These are phyloP conservation scores for Adoxophyes honmai DNA, from an alignment of 1,140 invertebrate genomes.

Conservation along the genomic window DNA sequence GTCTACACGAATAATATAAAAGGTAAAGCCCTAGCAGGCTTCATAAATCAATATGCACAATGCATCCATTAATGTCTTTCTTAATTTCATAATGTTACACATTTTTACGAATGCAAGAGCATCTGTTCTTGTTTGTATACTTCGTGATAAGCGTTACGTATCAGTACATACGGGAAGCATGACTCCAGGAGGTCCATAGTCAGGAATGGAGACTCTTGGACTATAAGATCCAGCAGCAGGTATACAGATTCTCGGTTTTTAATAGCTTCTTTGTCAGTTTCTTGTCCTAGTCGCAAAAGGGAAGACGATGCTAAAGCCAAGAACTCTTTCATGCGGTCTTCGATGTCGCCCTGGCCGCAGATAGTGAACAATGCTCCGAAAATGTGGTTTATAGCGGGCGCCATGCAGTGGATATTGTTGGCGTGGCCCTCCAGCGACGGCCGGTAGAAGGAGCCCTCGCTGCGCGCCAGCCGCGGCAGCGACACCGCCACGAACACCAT, in stretches of 20 bases:
- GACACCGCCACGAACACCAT: constrained; percentile 99
- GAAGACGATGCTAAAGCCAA: constrained; percentile 97
- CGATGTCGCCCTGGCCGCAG: constrained; percentile 95
- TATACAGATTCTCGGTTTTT: constrained; percentile 97
- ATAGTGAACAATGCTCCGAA: constrained; percentile 98
- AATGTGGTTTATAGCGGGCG: constrained; percentile 96
- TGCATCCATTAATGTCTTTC: constrained; percentile 16
- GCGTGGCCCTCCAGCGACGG: constrained; percentile 96
- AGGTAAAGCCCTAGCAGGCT: background rate
- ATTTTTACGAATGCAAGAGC: constrained; percentile 75
- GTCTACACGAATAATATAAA: constrained; percentile 4
- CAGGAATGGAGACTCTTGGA: constrained; percentile 97
- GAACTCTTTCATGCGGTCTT: constrained; percentile 99
- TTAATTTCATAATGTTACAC: constrained; percentile 27
- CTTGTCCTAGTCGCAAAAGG: constrained; percentile 94
- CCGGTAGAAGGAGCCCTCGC: constrained; percentile 92
- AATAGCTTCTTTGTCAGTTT: constrained; percentile 95
- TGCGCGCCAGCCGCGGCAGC: constrained; percentile 95
- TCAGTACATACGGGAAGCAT: constrained; percentile 97
- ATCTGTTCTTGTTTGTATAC: constrained; percentile 93
- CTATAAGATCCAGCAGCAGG: constrained; percentile 95
- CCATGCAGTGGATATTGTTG: constrained; percentile 99
- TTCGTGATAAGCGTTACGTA: constrained; percentile 97
- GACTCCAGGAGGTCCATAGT: constrained; percentile 99
- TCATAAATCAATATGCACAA: background rate